These are phyloP conservation scores for Otus sunia DNA, from an alignment of 2,113 vertebrate species.

Conservation along the genomic window DNA sequence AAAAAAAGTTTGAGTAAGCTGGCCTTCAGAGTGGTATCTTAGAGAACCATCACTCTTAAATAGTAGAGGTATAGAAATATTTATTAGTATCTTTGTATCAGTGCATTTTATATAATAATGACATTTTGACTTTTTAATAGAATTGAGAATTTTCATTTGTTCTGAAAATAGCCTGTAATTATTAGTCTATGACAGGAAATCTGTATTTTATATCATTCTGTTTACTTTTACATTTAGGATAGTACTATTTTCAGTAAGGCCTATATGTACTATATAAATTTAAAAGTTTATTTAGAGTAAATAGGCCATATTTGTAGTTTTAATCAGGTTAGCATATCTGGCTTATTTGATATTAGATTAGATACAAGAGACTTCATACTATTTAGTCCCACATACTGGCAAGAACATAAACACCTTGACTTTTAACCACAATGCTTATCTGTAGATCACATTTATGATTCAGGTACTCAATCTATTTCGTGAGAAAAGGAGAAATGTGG, in stretches of 20 bases:
- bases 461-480: background rate
- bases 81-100: background rate
- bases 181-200: background rate
- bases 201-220: background rate
- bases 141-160: background rate
- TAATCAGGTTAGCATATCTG: background rate
- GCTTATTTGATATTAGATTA: background rate
- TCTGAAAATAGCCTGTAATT: background rate
- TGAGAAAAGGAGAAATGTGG: background rate
- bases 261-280: background rate
- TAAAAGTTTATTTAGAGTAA: background rate
- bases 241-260: background rate
- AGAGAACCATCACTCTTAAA: background rate
- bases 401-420: background rate
- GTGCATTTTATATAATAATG: background rate
- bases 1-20: background rate
- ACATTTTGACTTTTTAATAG: background rate
- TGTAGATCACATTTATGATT: background rate
- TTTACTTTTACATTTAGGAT: background rate
- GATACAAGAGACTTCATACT: background rate
- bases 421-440: background rate
- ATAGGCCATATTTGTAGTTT: background rate
- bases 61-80: background rate
- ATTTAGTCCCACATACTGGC: background rate
- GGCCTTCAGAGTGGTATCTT: background rate